Base-by-base conservation (phyloP, 2,888 invertebrate species). In the Synanthedon myopaeformis region DNA sequence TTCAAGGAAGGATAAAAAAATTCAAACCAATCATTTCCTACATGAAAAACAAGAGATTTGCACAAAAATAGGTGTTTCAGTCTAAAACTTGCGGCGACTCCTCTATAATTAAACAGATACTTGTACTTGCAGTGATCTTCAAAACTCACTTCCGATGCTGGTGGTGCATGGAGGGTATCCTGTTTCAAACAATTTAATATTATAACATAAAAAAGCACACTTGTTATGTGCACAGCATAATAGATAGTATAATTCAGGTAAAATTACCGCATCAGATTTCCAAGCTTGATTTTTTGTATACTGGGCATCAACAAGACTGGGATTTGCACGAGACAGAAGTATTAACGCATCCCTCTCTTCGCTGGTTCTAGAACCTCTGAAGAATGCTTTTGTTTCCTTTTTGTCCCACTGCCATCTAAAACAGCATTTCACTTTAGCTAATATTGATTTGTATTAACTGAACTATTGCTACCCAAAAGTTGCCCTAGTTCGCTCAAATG, bases 221-320 rank as follows among this genome's bases (percentile, higher is more conserved):
- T 45, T 6, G 1, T 12, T 3, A 13, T 6, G 4, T 45, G n/a
- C 13, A 45, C 10, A 45, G 13, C 45, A 13, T 6, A 45, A 45
- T 14, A 45, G 6, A 45, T 11, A 8, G n/a, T 45, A 45, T 45
- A 5, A 45, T 45, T 45, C 4, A 6, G 28, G 4, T 13, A 45
- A 69, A 35, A 35, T 74, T 85, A 94, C 95, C 65, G 90, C 92
- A 59, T 94, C 93, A 4, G 97, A 97, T 82, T 96, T 98, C 98
- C 98, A 99, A 0, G 98, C 98, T 85, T 99, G 99, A 81, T 99
- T 99, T 82, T 97, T 98, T 0, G 98, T 99, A 73, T 98, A 99
- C 61, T 93, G 92, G 1, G 98, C 98, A 87, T 98, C 95, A 1
- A 95, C 93, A 17, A 98, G 79, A 3, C 94, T 88, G 1, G 96